These are phyloP conservation scores for Drosophila quadrilineata DNA, from an alignment of 1,140 invertebrate species.

Conservation along the genomic window DNA sequence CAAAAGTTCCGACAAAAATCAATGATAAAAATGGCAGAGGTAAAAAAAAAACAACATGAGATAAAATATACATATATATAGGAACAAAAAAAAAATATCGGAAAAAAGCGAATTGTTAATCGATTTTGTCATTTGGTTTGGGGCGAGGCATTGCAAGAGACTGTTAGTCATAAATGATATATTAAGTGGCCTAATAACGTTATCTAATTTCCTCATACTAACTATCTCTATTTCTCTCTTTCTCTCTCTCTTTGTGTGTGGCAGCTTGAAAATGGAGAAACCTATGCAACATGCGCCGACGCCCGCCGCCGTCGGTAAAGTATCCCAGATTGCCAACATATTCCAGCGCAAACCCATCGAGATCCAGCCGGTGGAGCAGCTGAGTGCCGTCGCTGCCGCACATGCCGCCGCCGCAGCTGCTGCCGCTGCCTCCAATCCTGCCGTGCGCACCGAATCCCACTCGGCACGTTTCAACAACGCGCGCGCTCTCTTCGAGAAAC, in stretches of 20 bases:
- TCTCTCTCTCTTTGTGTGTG: slow-evolving; percentile 15
- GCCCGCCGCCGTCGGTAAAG: slow-evolving; percentile 87
- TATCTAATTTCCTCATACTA: background rate
- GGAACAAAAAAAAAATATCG: background rate
- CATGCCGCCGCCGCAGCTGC: slow-evolving; percentile 69
- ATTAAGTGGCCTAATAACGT: background rate
- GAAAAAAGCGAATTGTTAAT: background rate
- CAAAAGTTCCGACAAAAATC: slow-evolving; percentile 50
- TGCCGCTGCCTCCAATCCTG: slow-evolving; percentile 80
- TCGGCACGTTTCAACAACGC: slow-evolving; percentile 95
- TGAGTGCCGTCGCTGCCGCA: slow-evolving; percentile 72
- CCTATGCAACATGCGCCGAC: slow-evolving; percentile 85
- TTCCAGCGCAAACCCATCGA: slow-evolving; percentile 87
- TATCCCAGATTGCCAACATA: slow-evolving; percentile 94
- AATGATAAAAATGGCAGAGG: slow-evolving; percentile 57
- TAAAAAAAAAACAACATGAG: too few species aligned
- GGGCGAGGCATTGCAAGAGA: slow-evolving; percentile 1
- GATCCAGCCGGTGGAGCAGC: slow-evolving; percentile 75
- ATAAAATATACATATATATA: too few species aligned
- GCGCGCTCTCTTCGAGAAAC: slow-evolving; percentile 94
- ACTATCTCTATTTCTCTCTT: background rate
- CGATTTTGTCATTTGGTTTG: slow-evolving; percentile 18
- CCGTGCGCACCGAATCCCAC: slow-evolving; percentile 93
- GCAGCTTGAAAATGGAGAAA: slow-evolving; percentile 84
- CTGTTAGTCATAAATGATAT: slow-evolving; percentile 25